Evolutionary conservation across 2,888 invertebrate species (phyloP).

Genomic region (Microctonus aethiopoides): DNA sequence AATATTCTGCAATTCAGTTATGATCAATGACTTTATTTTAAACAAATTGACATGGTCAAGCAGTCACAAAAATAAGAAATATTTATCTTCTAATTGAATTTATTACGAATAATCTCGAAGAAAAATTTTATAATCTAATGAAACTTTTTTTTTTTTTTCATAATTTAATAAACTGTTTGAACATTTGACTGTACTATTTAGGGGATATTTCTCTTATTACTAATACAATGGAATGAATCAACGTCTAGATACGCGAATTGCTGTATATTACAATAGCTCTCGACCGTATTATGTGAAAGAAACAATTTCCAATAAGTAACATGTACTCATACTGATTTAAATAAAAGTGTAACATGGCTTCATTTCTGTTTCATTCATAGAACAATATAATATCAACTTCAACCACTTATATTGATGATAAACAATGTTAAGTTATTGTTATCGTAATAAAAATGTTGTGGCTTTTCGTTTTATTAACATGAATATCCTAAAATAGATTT

Average conservation of each 20-base stretch:
- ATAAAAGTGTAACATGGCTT: too few species aligned
- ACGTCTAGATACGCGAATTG: not conserved
- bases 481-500: not conserved
- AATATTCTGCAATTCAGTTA: not conserved
- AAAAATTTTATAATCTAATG: too few species aligned
- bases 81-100: not conserved
- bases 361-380: too few species aligned
- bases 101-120: not conserved
- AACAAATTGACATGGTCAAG: not conserved
- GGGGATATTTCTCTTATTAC: too few species aligned
- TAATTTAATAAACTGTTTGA: not conserved
- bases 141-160: not conserved
- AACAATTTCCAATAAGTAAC: not conserved
- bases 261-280: not conserved
- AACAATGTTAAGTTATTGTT: not conserved
- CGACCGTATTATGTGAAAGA: not conserved
- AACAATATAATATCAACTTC: not conserved
- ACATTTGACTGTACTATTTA: not conserved
- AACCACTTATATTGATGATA: not conserved
- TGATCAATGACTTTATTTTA: not conserved
- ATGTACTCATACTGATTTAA: too few species aligned
- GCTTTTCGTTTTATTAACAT: not conserved
- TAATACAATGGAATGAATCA: too few species aligned
- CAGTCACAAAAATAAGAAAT: not conserved
- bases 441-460: not conserved